Conservation (phyloP, 2,113 vertebrate genomes). For the Lathamus discolor region DNA sequence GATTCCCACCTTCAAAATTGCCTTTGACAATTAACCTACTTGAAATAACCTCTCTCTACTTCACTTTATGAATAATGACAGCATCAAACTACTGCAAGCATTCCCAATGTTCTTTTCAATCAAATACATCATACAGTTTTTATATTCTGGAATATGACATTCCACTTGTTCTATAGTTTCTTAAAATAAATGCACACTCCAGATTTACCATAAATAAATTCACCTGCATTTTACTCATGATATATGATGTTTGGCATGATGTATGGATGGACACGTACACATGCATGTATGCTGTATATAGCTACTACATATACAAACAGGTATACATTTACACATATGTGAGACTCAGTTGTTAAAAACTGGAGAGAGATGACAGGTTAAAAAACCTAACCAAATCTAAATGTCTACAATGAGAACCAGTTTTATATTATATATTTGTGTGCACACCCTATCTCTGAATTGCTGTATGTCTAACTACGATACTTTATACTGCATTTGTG, state of each 20-base stretch:
- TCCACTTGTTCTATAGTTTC: background rate
- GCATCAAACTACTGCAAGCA: background rate
- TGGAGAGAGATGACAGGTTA: background rate
- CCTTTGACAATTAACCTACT: background rate
- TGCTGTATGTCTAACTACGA: background rate
- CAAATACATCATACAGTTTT: background rate
- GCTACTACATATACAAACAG: background rate
- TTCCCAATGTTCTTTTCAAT: background rate
- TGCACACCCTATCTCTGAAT: background rate
- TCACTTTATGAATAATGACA: background rate
- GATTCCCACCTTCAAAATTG: background rate
- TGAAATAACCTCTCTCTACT: background rate
- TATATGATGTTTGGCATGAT: background rate
- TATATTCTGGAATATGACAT: conserved; percentile 6
- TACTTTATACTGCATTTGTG: background rate
- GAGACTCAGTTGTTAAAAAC: background rate
- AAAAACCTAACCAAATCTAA: background rate
- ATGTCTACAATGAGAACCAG: background rate
- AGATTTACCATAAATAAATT: background rate
- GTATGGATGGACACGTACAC: background rate
- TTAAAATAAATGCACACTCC: background rate
- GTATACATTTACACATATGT: background rate
- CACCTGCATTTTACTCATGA: background rate
- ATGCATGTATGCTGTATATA: background rate
- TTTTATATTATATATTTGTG: background rate